Evolutionary conservation across 2,888 invertebrate genomes (phyloP).

Genomic region (Cheilosia variabilis): DNA sequence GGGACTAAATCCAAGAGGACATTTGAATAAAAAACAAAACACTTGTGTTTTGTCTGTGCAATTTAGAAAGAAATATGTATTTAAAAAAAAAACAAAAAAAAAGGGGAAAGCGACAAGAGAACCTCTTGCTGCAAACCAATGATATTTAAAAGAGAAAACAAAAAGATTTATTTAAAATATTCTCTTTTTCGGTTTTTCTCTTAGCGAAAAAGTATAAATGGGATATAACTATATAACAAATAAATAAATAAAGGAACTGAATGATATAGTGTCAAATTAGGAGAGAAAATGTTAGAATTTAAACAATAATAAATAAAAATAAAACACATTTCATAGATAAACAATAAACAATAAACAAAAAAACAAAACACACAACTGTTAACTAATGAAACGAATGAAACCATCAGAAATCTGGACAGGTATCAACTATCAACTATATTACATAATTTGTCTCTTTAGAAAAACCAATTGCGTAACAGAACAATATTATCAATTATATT

Average conservation of each 20-base stretch:
- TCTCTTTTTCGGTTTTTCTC: conserved; percentile 29
- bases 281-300: conserved; percentile 58
- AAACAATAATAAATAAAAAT: conserved; percentile 27
- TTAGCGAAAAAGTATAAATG: conserved; percentile 54
- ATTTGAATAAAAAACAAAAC: conserved; percentile 58
- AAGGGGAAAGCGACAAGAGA: background rate
- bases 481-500: conserved; percentile 73
- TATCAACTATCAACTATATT: conserved; percentile 52
- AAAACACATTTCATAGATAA: conserved; percentile 48
- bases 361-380: conserved; percentile 48
- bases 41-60: conserved; percentile 68
- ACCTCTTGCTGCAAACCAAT: conserved; percentile 46
- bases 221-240: conserved; percentile 56
- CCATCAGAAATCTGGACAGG: conserved; percentile 59
- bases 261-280: conserved; percentile 72
- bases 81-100: conserved; percentile 14
- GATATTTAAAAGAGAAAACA: conserved; percentile 46
- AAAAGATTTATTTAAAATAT: conserved; percentile 16
- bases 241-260: conserved; percentile 64
- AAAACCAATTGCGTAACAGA: conserved; percentile 62
- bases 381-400: conserved; percentile 32
- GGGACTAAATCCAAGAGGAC: conserved; percentile 50
- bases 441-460: conserved; percentile 7
- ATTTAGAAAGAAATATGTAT: conserved; percentile 57
- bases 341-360: background rate